These are phyloP conservation scores for Harpalus rufipes DNA, from an alignment of 2,888 invertebrate genomes.

Conservation along the genomic window DNA sequence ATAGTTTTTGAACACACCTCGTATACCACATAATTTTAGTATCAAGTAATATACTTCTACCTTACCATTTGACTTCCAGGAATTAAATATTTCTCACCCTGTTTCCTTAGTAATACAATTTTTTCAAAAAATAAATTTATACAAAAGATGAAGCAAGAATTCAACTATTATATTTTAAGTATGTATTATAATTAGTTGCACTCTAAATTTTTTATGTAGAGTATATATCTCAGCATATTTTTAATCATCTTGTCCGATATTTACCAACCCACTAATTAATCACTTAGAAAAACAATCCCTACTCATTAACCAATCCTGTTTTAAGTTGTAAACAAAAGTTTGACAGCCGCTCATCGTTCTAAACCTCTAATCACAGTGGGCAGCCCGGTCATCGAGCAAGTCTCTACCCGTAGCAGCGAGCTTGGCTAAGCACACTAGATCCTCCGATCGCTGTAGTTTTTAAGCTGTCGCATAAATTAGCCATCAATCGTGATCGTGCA, in stretches of 20 bases:
- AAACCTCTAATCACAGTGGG: slow-evolving; percentile 53
- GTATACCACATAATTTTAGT: too few relatives aligned
- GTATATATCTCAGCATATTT: neutral
- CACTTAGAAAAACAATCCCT: neutral
- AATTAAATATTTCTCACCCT: too few relatives aligned
- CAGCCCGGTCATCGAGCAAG: neutral
- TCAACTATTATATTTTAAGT: too few relatives aligned
- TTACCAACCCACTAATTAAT: neutral
- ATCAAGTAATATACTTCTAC: too few relatives aligned
- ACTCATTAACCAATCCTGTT: slow-evolving; percentile 1
- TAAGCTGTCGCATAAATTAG: slow-evolving; percentile 65
- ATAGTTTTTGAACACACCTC: too few relatives aligned
- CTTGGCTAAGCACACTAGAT: slow-evolving; percentile 35
- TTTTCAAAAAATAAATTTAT: too few relatives aligned
- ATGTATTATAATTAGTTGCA: neutral
- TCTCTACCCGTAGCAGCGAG: slow-evolving; percentile 5
- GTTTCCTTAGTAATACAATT: too few relatives aligned
- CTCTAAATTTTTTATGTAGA: neutral
- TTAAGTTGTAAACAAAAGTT: slow-evolving; percentile 35
- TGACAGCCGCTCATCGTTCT: slow-evolving; percentile 33
- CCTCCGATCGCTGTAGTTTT: slow-evolving; percentile 47
- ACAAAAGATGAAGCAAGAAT: too few relatives aligned
- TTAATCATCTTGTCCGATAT: neutral
- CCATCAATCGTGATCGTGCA: slow-evolving; percentile 62
- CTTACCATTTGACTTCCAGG: too few relatives aligned